Conservation (phyloP, 1,140 invertebrate species). For the Drosophila ficusphila region DNA sequence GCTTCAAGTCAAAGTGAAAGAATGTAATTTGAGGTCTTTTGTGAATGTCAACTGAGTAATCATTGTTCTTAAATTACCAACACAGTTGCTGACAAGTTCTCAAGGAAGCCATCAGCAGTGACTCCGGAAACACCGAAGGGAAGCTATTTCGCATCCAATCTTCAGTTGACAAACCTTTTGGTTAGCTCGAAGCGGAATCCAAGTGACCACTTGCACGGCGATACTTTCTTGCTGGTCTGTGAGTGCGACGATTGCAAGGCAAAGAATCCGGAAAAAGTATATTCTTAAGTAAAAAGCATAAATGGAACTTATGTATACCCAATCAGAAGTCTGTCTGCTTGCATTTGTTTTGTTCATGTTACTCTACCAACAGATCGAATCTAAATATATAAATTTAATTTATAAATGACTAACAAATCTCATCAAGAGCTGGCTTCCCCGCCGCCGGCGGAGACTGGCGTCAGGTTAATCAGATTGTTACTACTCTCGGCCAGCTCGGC, state of each 20-base stretch:
- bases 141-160: neutral
- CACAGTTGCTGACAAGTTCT: slow-evolving; percentile 1
- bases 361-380: slow-evolving; percentile 48
- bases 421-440: slow-evolving; percentile 38
- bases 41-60: neutral
- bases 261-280: neutral
- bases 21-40: neutral
- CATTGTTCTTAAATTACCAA: no score
- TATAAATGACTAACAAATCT: slow-evolving; percentile 60
- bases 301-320: neutral
- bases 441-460: slow-evolving; percentile 84
- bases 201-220: neutral
- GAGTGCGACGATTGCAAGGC: slow-evolving; percentile 4
- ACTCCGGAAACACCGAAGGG: neutral
- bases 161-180: neutral
- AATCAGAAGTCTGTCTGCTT: neutral
- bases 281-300: neutral
- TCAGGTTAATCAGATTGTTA: slow-evolving; percentile 95
- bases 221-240: slow-evolving; percentile 2
- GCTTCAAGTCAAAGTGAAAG: neutral
- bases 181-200: neutral
- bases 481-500: slow-evolving; percentile 96
- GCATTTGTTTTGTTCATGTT: slow-evolving; percentile 24
- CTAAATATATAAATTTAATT: slow-evolving; percentile 46
- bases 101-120: neutral